These are phyloP conservation scores for Bergia puertoricense DNA, from an alignment of 92 coral and sea anemone genomes.

Conservation along the genomic window DNA sequence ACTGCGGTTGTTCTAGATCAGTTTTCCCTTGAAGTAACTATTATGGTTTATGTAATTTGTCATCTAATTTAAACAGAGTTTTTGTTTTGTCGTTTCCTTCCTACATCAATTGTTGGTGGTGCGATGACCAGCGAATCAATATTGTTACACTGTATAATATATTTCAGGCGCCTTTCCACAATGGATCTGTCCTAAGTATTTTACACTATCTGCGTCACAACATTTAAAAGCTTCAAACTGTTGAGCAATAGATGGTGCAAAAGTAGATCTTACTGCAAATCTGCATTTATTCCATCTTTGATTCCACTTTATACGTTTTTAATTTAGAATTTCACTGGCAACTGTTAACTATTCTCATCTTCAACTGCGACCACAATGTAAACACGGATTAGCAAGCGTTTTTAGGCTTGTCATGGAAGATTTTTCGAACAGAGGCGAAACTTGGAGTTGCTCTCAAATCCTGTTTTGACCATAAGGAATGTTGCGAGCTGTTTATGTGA, in stretches of 20 bases:
- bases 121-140: not conserved
- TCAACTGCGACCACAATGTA: slow-evolving; percentile 19
- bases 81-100: slow-evolving; percentile 14
- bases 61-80: slow-evolving; percentile 6
- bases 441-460: not conserved
- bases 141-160: not conserved
- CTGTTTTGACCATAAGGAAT: not conserved
- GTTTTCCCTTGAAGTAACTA: not conserved
- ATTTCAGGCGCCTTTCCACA: not conserved
- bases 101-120: slow-evolving; percentile 23
- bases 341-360: slow-evolving; percentile 11
- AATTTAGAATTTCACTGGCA: slow-evolving; percentile 21
- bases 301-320: slow-evolving; percentile 6
- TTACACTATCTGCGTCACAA: not conserved
- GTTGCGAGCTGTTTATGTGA: slow-evolving; percentile 3
- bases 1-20: not conserved
- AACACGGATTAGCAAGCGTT: not conserved
- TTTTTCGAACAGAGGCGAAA: not conserved
- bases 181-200: not conserved
- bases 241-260: not conserved
- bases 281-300: not conserved
- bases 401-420: not conserved
- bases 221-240: not conserved
- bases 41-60: not conserved
- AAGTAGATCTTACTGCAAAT: not conserved